Evolutionary conservation across 2,113 vertebrate genomes (phyloP).

Genomic region (Scatophagus argus): DNA sequence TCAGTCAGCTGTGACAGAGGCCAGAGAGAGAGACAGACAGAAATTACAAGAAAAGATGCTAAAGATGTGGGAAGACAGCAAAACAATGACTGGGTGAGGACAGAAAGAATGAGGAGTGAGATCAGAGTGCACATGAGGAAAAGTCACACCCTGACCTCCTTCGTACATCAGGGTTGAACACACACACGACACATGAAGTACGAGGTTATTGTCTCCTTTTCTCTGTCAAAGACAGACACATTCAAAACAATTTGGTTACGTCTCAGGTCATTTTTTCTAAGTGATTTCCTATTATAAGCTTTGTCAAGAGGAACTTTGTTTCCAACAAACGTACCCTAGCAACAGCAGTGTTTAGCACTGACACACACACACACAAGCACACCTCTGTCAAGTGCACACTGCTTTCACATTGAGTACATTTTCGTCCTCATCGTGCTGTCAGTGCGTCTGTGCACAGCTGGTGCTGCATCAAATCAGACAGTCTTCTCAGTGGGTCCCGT

Average conservation of each 20-base stretch:
- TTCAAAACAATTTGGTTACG: constrained; percentile 8
- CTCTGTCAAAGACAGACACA: constrained; percentile 10
- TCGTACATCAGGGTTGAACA: neutral
- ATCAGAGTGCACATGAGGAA: neutral
- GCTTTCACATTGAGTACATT: constrained; percentile 20
- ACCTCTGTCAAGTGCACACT: constrained; percentile 31
- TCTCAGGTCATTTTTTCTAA: neutral
- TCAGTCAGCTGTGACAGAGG: constrained; percentile 52
- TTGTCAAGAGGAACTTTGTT: constrained; percentile 36
- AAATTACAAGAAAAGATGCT: constrained; percentile 5
- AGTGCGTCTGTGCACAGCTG: constrained; percentile 53
- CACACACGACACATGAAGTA: neutral
- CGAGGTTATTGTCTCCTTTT: neutral
- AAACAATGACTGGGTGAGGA: neutral
- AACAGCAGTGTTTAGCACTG: constrained; percentile 32
- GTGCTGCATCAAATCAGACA: constrained; percentile 46
- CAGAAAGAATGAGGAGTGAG: neutral
- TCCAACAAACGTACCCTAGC: constrained; percentile 45
- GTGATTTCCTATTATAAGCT: constrained; percentile 27
- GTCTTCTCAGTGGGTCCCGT: constrained; percentile 28
- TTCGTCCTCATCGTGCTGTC: constrained; percentile 18
- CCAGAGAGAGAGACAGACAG: neutral
- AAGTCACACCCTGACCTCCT: neutral
- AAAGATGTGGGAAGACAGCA: neutral
- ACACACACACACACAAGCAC: constrained; percentile 5